phyloP scores from a whole-genome alignment of 2,888 invertebrate genomes.

The Griposia aprilina region DNA sequence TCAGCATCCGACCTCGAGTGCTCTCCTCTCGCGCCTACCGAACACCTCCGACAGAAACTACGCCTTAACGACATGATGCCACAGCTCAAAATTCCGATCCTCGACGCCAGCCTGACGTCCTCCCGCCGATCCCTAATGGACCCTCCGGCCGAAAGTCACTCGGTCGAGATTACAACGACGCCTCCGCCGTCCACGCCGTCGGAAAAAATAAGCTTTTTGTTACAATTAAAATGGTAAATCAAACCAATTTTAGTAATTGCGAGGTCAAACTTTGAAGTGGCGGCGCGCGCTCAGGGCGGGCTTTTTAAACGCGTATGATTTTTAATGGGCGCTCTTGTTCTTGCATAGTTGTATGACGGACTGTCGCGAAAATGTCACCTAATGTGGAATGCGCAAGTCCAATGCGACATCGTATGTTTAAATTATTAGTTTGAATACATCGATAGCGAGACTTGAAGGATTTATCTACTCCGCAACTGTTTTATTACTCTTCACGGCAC shows the following conservation, averaged over 20 bases:
- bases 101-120: constrained; percentile 74
- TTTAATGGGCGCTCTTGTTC: constrained; percentile 78
- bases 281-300: constrained; percentile 79
- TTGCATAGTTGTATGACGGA: constrained; percentile 70
- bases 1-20: constrained; percentile 91
- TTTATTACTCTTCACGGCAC: constrained; percentile 32
- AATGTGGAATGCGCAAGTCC: constrained; percentile 45
- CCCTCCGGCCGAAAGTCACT: constrained; percentile 88
- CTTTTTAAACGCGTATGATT: constrained; percentile 84
- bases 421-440: constrained; percentile 68
- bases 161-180: constrained; percentile 89
- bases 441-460: constrained; percentile 30
- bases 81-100: constrained; percentile 88
- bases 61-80: constrained; percentile 87
- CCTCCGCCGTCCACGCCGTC: constrained; percentile 80
- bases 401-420: constrained; percentile 66
- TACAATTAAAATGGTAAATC: constrained; percentile 91
- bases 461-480: constrained; percentile 39
- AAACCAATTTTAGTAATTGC: constrained; percentile 91
- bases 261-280: constrained; percentile 89
- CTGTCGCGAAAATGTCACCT: constrained; percentile 40
- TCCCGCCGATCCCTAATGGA: constrained; percentile 86
- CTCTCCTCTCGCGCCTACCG: constrained; percentile 90
- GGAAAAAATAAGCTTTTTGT: constrained; percentile 90
- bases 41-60: constrained; percentile 89